Evolutionary conservation across 2,888 invertebrate genomes (phyloP), one percentile per base, ranked within the genome.

Genomic region (Willowsia nigromaculata): DNA sequence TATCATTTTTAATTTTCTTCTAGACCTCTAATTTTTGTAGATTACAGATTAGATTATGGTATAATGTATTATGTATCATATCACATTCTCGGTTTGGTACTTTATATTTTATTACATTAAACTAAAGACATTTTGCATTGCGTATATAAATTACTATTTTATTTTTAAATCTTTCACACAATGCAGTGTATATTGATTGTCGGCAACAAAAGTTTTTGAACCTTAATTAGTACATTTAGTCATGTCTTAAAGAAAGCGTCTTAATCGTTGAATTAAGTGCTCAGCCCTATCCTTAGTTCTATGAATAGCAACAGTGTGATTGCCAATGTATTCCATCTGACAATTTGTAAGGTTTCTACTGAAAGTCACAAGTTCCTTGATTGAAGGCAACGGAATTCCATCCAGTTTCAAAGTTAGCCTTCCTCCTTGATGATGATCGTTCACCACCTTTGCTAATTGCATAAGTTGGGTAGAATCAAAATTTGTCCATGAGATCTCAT

Each of bases 401-500:
- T 92, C 92, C 71, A 92, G 56, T 71, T 90, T 92, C 15, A 92
- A 30, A 0, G 78, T 65, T 6, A 86, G 37, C 40, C 86, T 62
- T 22, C 80, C 80, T 25, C 86, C 86, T 33, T 86, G 86, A 65
- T 80, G 78, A 80, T 87, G 83, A 37, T 91, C 91, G 89, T 90
- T 90, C 5, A 92, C 59, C n/a, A 90, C 89, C 11, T 90, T 89
- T 37, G 89, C 88, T 33, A 92, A 68, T 27, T 74, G 83, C 9
- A 82, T 81, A 80, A 92, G 89, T 90, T 92, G 92, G 56, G 25
- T 74, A 2, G 90, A 65, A 53, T 92, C 91, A 62, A 91, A 92
- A 74, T 88, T 90, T 30, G 91, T 85, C 92, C 92, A 92, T 6
- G 92, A 92, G 62, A 92, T 91, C 30, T 92, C 92, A 13, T 90